Conservation (phyloP, 2,888 invertebrate genomes). For the Epinotia bilunana region DNA sequence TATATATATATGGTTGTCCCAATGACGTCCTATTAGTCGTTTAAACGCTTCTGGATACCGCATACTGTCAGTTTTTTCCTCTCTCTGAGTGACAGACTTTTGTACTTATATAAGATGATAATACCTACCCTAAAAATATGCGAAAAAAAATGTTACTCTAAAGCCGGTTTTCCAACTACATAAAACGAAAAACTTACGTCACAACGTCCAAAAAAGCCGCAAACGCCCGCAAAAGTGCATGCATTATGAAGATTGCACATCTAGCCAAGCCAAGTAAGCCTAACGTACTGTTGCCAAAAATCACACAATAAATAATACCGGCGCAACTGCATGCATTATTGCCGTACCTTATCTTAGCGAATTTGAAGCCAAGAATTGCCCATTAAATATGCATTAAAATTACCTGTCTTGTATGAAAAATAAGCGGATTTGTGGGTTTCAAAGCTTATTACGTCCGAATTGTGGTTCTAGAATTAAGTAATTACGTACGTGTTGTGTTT, state of each 20-base stretch:
- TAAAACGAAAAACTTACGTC: conserved; percentile 53
- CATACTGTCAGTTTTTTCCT: too few relatives aligned
- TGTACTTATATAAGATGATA: too few relatives aligned
- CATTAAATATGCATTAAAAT: conserved; percentile 85
- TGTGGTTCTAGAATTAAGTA: conserved; percentile 57
- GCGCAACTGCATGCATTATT: conserved; percentile 83
- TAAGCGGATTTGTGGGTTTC: conserved; percentile 60
- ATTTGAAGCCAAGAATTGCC: conserved; percentile 84
- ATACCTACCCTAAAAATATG: too few relatives aligned
- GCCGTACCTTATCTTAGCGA: conserved; percentile 82
- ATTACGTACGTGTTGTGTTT: conserved; percentile 48
- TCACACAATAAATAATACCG: conserved; percentile 83
- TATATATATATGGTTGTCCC: too few relatives aligned
- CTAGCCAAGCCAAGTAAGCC: conserved; percentile 80
- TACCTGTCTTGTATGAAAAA: conserved; percentile 81
- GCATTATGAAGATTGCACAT: conserved; percentile 84
- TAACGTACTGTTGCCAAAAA: conserved; percentile 81
- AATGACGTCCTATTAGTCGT: too few relatives aligned
- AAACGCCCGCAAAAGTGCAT: conserved; percentile 77
- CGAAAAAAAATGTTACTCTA: too few relatives aligned
- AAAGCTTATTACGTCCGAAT: conserved; percentile 56
- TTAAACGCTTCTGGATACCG: too few relatives aligned
- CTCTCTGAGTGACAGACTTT: too few relatives aligned
- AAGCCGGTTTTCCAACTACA: not conserved
- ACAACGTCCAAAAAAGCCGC: conserved; percentile 62